These are phyloP conservation scores for Sebastes vulpes DNA, from an alignment of 2,797 vertebrate species.

Conservation along the genomic window DNA sequence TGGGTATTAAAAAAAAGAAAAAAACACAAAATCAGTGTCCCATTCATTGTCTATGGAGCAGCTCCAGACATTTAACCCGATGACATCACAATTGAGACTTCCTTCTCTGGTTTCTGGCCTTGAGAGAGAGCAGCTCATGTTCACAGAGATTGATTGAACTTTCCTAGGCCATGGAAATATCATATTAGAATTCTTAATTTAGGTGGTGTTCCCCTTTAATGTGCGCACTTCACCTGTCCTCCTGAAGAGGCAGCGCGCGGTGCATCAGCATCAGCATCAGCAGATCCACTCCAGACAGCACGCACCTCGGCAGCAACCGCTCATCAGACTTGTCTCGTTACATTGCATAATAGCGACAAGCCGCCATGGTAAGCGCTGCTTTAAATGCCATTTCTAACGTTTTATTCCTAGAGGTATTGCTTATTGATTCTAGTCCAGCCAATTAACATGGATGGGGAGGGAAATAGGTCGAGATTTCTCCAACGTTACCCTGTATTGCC, in stretches of 20 bases:
- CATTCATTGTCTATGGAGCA: no score
- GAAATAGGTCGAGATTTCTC: not conserved
- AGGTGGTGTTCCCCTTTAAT: no score
- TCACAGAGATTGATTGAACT: no score
- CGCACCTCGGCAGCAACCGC: not conserved
- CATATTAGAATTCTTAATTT: no score
- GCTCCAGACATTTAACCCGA: no score
- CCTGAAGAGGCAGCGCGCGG: conserved; percentile 28
- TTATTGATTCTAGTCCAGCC: not conserved
- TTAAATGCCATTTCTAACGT: not conserved
- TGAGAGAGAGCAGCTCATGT: no score
- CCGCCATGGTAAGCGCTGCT: conserved; percentile 56
- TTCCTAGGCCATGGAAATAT: no score
- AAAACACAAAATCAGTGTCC: no score
- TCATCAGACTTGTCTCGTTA: conserved; percentile 53
- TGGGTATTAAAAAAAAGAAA: no score
- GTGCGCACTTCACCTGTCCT: conserved; percentile 27
- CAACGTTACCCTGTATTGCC: not conserved
- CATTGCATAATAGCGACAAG: conserved; percentile 65
- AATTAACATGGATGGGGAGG: not conserved
- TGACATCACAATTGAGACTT: no score
- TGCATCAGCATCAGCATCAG: not conserved
- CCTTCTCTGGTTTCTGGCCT: no score
- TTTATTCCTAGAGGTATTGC: not conserved
- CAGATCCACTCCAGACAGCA: conserved; percentile 22